These are phyloP conservation scores for Zaprionus bogoriensis DNA, from an alignment of 2,888 invertebrate species.

Conservation along the genomic window DNA sequence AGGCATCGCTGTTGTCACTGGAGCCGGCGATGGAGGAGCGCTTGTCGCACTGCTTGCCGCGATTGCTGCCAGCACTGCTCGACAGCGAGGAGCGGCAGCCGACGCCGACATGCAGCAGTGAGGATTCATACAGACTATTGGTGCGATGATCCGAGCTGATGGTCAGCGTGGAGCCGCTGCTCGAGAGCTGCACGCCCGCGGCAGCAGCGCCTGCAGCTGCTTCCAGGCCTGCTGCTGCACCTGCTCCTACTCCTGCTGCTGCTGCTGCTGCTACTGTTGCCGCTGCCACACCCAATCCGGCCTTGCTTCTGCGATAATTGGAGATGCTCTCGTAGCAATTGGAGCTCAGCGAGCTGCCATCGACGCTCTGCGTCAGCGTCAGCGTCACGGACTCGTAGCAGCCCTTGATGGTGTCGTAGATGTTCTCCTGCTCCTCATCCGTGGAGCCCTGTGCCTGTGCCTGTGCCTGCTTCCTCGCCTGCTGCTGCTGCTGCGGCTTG, in stretches of 20 bases:
- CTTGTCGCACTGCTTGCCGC: slow-evolving; percentile 42
- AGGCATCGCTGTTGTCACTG: slow-evolving; percentile 82
- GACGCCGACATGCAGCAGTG: slow-evolving; percentile 64
- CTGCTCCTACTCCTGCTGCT: neutral
- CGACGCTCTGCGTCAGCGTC: slow-evolving; percentile 35
- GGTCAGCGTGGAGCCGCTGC: slow-evolving; percentile 81
- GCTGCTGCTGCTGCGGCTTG: slow-evolving; percentile 31
- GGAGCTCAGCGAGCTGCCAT: slow-evolving; percentile 77
- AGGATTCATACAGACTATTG: slow-evolving; percentile 82
- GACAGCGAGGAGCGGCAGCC: slow-evolving; percentile 57
- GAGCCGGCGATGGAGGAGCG: slow-evolving; percentile 70
- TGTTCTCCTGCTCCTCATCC: slow-evolving; percentile 83
- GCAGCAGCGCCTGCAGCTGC: neutral
- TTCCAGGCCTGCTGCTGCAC: neutral
- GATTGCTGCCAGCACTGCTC: slow-evolving; percentile 31
- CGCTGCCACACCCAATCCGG: neutral
- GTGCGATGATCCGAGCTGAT: slow-evolving; percentile 82
- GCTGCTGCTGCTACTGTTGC: neutral
- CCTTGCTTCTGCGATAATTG: slow-evolving; percentile 59
- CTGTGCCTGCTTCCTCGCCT: neutral
- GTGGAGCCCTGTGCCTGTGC: too few relatives aligned
- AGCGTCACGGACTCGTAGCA: slow-evolving; percentile 80
- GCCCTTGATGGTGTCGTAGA: slow-evolving; percentile 86
- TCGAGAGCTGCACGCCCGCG: slow-evolving; percentile 57
- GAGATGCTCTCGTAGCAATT: slow-evolving; percentile 82